A percentile compares a stretch with the other conserved stretches of the same genome.
Conservation (phyloP, 2,797 vertebrate genomes). For the Alcedo quadribrachys region DNA sequence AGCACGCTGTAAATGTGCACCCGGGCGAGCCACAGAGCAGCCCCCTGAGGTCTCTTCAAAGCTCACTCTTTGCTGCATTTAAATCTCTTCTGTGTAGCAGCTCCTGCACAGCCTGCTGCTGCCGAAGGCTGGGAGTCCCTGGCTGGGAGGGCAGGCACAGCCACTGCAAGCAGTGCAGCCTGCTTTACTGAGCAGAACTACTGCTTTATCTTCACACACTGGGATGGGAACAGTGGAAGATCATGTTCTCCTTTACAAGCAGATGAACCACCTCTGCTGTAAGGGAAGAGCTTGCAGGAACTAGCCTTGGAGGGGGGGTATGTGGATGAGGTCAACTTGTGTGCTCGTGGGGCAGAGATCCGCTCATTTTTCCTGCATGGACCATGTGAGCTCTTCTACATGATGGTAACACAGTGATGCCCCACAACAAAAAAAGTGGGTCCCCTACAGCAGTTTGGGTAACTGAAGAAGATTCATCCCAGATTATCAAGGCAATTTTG, state of each 20-base stretch:
- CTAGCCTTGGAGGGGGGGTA: too few species aligned
- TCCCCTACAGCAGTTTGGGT: not conserved
- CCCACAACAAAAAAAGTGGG: not conserved
- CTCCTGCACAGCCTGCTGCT: not conserved
- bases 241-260: not conserved
- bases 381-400: not conserved
- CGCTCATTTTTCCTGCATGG: accelerated
- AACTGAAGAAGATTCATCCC: not conserved
- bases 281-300: not conserved
- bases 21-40: not conserved
- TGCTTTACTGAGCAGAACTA: not conserved
- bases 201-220: not conserved
- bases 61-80: not conserved
- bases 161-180: not conserved
- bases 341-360: not conserved
- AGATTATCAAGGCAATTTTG: not conserved
- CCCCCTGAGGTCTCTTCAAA: not conserved
- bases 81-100: accelerated
- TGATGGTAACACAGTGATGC: not conserved
- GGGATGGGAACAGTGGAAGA: not conserved
- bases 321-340: not conserved
- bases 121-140: not conserved
- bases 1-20: accelerated
- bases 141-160: not conserved
- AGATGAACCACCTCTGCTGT: not conserved